Percentiles rank a stretch among this genome's conserved stretches.
phyloP scores from a whole-genome alignment of 2,888 invertebrate genomes.

The Drosophila rubida region DNA sequence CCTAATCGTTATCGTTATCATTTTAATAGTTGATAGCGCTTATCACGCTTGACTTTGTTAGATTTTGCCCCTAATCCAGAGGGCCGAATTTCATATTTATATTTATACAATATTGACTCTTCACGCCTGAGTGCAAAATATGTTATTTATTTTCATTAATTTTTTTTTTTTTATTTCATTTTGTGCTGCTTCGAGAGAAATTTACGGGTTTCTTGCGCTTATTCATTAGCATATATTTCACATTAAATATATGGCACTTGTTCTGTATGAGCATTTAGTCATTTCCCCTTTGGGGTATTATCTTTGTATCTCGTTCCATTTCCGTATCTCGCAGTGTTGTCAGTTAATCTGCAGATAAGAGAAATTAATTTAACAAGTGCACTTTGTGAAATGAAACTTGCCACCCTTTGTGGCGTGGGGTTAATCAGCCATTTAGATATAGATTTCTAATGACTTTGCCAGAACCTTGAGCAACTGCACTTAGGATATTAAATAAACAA shows the following conservation, averaged over 20 bases:
- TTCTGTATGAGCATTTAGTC: not conserved
- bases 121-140: constrained; percentile 12
- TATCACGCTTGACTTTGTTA: constrained; percentile 3
- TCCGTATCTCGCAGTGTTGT: not conserved
- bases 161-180: constrained; percentile 33
- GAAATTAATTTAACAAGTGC: constrained; percentile 5
- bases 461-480: constrained; percentile 20
- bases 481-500: constrained; percentile 17
- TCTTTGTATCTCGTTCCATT: not conserved
- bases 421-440: constrained; percentile 3
- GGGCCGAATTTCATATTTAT: not conserved
- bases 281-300: not conserved
- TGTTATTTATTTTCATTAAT: not conserved
- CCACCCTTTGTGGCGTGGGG: constrained; percentile 8
- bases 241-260: not conserved
- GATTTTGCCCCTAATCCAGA: constrained; percentile 20
- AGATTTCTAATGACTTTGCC: not conserved
- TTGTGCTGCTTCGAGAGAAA: not conserved
- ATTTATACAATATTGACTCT: not conserved
- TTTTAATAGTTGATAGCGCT: constrained; percentile 18
- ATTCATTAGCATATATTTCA: constrained; percentile 1
- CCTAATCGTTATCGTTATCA: constrained; percentile 40
- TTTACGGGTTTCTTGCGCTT: not conserved
- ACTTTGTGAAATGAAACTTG: not conserved
- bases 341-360: constrained; percentile 15